These are phyloP conservation scores for Plutomurus gul DNA, from an alignment of 1,140 invertebrate genomes.

Conservation along the genomic window DNA sequence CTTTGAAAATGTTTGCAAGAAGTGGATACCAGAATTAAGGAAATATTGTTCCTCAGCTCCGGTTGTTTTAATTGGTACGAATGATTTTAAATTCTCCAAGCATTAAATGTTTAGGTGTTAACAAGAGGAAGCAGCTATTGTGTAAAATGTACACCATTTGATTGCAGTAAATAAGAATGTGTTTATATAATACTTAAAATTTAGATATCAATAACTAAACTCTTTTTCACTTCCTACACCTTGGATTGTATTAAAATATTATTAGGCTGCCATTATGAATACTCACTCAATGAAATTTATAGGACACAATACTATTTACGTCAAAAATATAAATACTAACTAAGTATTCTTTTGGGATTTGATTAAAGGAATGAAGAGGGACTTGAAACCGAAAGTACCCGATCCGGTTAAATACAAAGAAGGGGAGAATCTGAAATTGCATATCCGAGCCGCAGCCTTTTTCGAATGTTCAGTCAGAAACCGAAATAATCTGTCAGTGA, in stretches of 20 bases:
- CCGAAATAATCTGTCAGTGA: slow-evolving; percentile 72
- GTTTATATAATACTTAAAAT: no score
- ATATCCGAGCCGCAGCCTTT: slow-evolving; percentile 75
- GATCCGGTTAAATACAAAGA: slow-evolving; percentile 69
- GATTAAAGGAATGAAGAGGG: slow-evolving; percentile 70
- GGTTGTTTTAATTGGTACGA: slow-evolving; percentile 61
- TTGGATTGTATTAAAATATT: no score
- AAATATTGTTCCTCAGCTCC: slow-evolving; percentile 62
- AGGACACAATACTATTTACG: no score
- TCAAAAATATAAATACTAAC: no score
- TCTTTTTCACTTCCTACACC: no score
- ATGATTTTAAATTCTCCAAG: neutral
- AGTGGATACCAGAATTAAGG: slow-evolving; percentile 61
- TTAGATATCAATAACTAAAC: no score
- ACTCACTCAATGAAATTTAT: no score
- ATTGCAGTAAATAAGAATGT: no score
- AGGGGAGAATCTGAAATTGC: slow-evolving; percentile 76
- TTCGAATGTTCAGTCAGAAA: slow-evolving; percentile 86
- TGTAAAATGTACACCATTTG: no score
- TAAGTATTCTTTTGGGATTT: neutral
- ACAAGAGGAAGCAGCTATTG: no score
- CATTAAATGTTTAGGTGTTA: neutral
- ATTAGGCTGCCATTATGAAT: no score
- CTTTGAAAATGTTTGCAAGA: slow-evolving; percentile 61
- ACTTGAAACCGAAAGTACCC: slow-evolving; percentile 59